Conservation (phyloP, 2,888 invertebrate genomes). For the Mythimna lalbum region DNA sequence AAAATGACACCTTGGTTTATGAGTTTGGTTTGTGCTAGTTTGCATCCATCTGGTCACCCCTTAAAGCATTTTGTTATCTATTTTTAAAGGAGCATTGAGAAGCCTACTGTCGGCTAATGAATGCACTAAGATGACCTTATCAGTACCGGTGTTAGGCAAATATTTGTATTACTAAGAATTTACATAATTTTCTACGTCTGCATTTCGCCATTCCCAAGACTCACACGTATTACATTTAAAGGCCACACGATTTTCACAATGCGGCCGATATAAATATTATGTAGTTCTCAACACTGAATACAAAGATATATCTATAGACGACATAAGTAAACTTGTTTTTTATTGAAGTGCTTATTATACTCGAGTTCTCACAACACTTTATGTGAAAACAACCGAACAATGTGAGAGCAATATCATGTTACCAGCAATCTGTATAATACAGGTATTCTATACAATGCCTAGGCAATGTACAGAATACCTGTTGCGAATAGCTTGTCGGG, state of each 20-base stretch:
- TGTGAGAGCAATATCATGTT: background rate
- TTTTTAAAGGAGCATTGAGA: background rate
- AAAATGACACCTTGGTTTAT: too few species aligned
- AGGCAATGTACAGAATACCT: too few species aligned
- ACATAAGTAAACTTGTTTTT: background rate
- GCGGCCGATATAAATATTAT: conserved; percentile 40
- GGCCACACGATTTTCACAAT: conserved; percentile 47
- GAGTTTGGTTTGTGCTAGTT: too few species aligned
- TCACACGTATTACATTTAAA: conserved; percentile 36
- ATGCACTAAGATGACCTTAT: conserved; percentile 37
- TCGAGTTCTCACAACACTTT: background rate
- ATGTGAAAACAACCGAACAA: background rate
- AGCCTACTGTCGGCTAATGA: background rate
- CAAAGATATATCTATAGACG: background rate
- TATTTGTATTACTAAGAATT: conserved; percentile 29
- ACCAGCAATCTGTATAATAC: too few species aligned
- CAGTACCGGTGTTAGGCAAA: conserved; percentile 18
- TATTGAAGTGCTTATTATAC: background rate
- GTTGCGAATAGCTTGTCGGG: too few species aligned
- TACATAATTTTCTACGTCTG: conserved; percentile 40
- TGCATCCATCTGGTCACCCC: too few species aligned
- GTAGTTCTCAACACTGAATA: conserved; percentile 17
- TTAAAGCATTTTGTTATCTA: too few species aligned
- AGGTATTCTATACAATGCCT: too few species aligned
- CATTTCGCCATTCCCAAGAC: conserved; percentile 30